A percentile compares a stretch with the other conserved stretches of the same genome.
Evolutionary conservation across 2,113 vertebrate species (phyloP).

Genomic region (Thalassoma bifasciatum): DNA sequence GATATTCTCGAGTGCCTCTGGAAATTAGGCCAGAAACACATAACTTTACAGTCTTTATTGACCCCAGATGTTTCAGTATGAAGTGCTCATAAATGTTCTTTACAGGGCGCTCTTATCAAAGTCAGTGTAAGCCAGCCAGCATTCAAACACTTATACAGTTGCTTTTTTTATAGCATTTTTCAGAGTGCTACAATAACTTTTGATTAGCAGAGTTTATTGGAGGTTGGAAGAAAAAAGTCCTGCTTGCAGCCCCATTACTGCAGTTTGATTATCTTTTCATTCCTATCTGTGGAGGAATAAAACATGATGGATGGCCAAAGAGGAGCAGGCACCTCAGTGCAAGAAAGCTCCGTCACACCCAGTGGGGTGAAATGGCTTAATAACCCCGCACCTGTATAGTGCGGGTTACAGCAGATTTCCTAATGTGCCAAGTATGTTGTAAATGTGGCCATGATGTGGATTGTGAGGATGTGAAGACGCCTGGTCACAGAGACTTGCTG

Average conservation of each 20-base stretch:
- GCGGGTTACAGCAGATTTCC: constrained; percentile 53
- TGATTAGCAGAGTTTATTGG: constrained; percentile 81
- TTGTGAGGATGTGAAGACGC: constrained; percentile 53
- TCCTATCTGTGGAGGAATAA: constrained; percentile 78
- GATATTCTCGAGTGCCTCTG: constrained; percentile 12
- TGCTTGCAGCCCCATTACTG: constrained; percentile 68
- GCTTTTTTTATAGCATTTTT: constrained; percentile 79
- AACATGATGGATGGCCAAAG: constrained; percentile 75
- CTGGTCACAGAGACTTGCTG: constrained; percentile 16
- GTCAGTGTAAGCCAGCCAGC: constrained; percentile 62
- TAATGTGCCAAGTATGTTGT: constrained; percentile 44
- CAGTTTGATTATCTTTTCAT: constrained; percentile 83
- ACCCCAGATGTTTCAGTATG: constrained; percentile 54
- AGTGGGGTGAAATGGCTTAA: constrained; percentile 57
- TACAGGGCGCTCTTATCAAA: constrained; percentile 42
- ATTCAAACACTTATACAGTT: constrained; percentile 80
- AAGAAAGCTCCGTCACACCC: constrained; percentile 42
- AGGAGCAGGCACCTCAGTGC: constrained; percentile 48
- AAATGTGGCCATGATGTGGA: constrained; percentile 28
- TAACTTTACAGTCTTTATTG: constrained; percentile 52
- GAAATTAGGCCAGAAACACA: constrained; percentile 41
- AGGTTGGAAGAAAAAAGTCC: constrained; percentile 48
- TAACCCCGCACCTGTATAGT: constrained; percentile 49
- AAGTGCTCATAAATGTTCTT: constrained; percentile 65
- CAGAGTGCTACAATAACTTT: constrained; percentile 80